Percentiles rank a stretch among this genome's conserved stretches.
Conservation (phyloP, 2,888 invertebrate genomes). For the Taphrorychus bicolor region DNA sequence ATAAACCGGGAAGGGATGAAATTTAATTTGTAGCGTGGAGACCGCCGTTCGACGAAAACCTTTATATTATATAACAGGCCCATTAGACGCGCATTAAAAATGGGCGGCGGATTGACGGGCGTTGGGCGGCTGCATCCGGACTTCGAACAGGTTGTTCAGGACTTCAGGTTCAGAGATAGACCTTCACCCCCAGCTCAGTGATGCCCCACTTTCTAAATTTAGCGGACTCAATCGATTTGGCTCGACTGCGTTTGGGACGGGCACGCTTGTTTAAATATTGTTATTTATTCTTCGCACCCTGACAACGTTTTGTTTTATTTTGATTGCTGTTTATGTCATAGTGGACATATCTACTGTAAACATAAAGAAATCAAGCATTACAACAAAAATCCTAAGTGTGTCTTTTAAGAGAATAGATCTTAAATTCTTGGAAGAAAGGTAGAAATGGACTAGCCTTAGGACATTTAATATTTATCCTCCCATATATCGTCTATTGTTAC, state of each 20-base stretch:
- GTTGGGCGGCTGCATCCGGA: conserved; percentile 14
- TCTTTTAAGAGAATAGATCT: too few species aligned
- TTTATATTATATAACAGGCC: conserved; percentile 15
- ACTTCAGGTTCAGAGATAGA: conserved; percentile 35
- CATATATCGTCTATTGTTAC: too few species aligned
- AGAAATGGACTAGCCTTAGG: too few species aligned
- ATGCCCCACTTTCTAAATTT: conserved; percentile 37
- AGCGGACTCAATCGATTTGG: conserved; percentile 28
- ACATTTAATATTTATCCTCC: too few species aligned
- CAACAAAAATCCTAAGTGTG: too few species aligned
- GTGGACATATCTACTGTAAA: too few species aligned
- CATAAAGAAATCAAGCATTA: too few species aligned
- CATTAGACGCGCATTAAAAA: conserved; percentile 26
- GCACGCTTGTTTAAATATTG: not conserved
- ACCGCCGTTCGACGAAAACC: conserved; percentile 6
- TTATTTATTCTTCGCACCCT: not conserved
- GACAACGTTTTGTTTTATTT: too few species aligned
- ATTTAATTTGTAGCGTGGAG: conserved; percentile 14
- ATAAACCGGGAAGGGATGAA: not conserved
- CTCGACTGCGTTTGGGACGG: conserved; percentile 17
- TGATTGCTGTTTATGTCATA: too few species aligned
- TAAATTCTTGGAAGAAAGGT: too few species aligned
- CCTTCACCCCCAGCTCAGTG: conserved; percentile 31
- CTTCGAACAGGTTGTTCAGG: conserved; percentile 30
- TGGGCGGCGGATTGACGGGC: not conserved